These are phyloP conservation scores for Cyprinodon brontotheroides DNA, from an alignment of 2,113 vertebrate species.

Conservation along the genomic window DNA sequence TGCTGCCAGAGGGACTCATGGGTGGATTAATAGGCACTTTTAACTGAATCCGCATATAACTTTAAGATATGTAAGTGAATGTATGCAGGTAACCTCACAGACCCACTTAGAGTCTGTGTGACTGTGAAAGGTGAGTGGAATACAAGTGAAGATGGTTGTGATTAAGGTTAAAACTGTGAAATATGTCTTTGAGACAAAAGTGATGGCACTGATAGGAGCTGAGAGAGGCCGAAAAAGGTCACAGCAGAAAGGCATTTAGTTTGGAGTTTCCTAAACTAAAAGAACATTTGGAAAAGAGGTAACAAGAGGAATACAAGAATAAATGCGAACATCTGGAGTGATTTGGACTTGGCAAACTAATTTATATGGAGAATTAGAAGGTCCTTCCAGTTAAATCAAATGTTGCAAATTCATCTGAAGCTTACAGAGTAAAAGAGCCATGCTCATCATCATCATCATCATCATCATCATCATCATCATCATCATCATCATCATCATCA, in stretches of 20 bases:
- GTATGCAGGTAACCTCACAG: background rate
- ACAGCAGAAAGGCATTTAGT: conserved; percentile 17
- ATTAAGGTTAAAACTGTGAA: conserved; percentile 26
- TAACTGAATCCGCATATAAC: background rate
- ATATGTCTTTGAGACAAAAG: conserved; percentile 30
- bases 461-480: no score
- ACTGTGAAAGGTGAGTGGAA: conserved; percentile 31
- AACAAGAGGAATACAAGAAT: conserved; percentile 9
- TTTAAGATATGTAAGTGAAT: background rate
- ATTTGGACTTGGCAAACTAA: background rate
- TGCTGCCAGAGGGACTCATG: background rate
- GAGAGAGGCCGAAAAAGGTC: conserved; percentile 32
- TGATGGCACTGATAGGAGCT: conserved; percentile 29
- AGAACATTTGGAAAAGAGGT: conserved; percentile 5
- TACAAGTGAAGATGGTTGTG: conserved; percentile 15
- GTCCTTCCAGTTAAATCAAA: no score
- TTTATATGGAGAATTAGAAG: background rate
- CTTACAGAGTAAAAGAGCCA: no score
- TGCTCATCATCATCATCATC: no score
- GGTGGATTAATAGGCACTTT: conserved; percentile 7
- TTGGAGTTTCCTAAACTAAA: conserved; percentile 16
- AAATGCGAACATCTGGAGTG: conserved; percentile 3
- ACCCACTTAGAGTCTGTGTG: background rate
- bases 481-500: no score
- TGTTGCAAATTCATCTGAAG: no score